phyloP scores from a whole-genome alignment of 1,140 invertebrate genomes.

The Nymphalis io region DNA sequence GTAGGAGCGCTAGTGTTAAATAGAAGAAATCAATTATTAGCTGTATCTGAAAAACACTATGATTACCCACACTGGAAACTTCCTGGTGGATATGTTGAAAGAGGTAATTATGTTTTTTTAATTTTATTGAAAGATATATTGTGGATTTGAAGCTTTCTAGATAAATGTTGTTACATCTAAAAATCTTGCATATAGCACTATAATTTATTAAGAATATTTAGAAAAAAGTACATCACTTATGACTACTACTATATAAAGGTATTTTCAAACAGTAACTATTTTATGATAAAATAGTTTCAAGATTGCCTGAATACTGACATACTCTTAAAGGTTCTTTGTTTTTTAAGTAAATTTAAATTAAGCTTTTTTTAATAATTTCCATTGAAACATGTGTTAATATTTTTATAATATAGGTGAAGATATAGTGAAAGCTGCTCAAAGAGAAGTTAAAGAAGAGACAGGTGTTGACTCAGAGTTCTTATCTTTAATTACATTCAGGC shows the following conservation, averaged over 20 bases:
- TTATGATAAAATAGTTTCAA: too few species aligned
- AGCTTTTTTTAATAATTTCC: not conserved
- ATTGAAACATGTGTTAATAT: not conserved
- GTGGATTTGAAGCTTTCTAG: too few species aligned
- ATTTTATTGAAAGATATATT: not conserved
- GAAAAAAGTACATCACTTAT: too few species aligned
- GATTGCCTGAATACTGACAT: too few species aligned
- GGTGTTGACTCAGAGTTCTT: conserved; percentile 88
- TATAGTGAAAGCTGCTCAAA: conserved; percentile 87
- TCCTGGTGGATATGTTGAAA: conserved; percentile 94
- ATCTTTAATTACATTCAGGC: conserved; percentile 88
- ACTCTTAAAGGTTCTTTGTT: too few species aligned
- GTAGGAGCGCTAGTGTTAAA: conserved; percentile 94
- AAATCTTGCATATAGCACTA: too few species aligned
- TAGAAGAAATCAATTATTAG: conserved; percentile 87
- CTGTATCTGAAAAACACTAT: conserved; percentile 89
- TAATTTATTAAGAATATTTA: too few species aligned
- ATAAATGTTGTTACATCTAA: too few species aligned
- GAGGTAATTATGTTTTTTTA: conserved; percentile 79
- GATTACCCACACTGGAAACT: conserved; percentile 90
- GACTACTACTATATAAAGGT: too few species aligned
- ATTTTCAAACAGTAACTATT: too few species aligned
- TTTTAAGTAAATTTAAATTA: too few species aligned
- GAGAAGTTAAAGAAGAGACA: conserved; percentile 96
- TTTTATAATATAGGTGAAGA: conserved; percentile 85